phyloP scores from a whole-genome alignment of 2,888 invertebrate species.

The Leptura quadrifasciata region DNA sequence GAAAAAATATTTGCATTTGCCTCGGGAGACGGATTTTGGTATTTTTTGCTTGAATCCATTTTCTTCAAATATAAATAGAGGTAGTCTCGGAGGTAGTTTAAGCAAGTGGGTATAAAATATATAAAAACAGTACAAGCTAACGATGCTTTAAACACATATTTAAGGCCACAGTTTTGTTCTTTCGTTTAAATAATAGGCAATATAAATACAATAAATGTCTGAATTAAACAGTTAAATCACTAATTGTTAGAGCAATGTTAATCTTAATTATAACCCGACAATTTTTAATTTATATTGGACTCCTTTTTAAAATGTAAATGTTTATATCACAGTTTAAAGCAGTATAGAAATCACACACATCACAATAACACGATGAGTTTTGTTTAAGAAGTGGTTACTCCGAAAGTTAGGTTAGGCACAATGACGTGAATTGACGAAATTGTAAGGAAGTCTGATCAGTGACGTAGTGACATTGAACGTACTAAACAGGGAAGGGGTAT shows the following conservation, averaged over 20 bases:
- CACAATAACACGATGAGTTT: neutral
- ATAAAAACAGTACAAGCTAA: neutral
- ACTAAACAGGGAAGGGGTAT: neutral
- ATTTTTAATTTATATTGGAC: neutral
- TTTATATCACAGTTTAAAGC: constrained; percentile 4
- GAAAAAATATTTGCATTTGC: constrained; percentile 77
- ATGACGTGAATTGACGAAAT: too few species aligned
- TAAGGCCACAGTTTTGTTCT: constrained; percentile 7
- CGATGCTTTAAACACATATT: neutral
- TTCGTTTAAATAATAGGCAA: neutral
- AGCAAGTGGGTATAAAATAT: neutral
- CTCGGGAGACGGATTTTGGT: constrained; percentile 79
- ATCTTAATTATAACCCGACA: neutral
- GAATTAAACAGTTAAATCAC: neutral
- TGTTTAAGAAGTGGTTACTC: neutral
- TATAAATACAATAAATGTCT: neutral
- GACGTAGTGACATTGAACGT: constrained; percentile 2
- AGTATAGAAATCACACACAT: neutral
- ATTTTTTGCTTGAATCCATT: constrained; percentile 80
- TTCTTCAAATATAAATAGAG: neutral
- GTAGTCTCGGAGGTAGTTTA: neutral
- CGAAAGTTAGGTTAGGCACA: constrained; percentile 28
- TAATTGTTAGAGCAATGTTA: neutral
- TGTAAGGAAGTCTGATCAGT: constrained; percentile 9
- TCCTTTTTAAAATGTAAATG: neutral